These are phyloP conservation scores for Odontocolon sp. DNA, from an alignment of 2,888 invertebrate species.

Conservation along the genomic window DNA sequence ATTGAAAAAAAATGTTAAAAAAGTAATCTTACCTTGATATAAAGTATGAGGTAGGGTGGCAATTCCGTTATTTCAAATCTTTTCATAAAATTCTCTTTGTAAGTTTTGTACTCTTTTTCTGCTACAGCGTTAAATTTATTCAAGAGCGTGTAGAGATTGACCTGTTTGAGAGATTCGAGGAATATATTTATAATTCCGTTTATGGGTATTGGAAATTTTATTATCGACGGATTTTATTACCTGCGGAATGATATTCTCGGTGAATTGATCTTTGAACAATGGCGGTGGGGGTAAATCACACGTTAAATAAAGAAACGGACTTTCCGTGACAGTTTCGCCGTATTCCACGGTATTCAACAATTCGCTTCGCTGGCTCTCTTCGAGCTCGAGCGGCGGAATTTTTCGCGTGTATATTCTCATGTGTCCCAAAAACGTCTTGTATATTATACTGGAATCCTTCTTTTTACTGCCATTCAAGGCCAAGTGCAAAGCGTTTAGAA, in stretches of 20 bases:
- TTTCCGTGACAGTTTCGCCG: slow-evolving; percentile 92
- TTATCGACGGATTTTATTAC: slow-evolving; percentile 81
- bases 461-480: slow-evolving; percentile 97
- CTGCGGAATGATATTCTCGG: slow-evolving; percentile 99
- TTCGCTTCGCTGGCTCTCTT: slow-evolving; percentile 92
- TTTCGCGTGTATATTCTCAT: slow-evolving; percentile 96
- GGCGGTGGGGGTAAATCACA: slow-evolving; percentile 99
- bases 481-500: slow-evolving; percentile 96
- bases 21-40: slow-evolving; percentile 87
- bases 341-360: slow-evolving; percentile 92
- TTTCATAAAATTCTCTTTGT: slow-evolving; percentile 99
- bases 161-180: slow-evolving; percentile 83
- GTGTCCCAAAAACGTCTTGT: slow-evolving; percentile 95
- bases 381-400: slow-evolving; percentile 95
- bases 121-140: slow-evolving; percentile 97
- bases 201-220: not conserved
- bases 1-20: slow-evolving; percentile 7
- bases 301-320: slow-evolving; percentile 97
- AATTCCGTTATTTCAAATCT: slow-evolving; percentile 96
- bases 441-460: slow-evolving; percentile 94
- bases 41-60: slow-evolving; percentile 97
- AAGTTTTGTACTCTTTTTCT: slow-evolving; percentile 99
- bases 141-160: slow-evolving; percentile 95
- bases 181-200: not conserved
- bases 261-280: slow-evolving; percentile 97